Base-by-base conservation (phyloP, 2,888 invertebrate species). In the Aethes cnicana region DNA sequence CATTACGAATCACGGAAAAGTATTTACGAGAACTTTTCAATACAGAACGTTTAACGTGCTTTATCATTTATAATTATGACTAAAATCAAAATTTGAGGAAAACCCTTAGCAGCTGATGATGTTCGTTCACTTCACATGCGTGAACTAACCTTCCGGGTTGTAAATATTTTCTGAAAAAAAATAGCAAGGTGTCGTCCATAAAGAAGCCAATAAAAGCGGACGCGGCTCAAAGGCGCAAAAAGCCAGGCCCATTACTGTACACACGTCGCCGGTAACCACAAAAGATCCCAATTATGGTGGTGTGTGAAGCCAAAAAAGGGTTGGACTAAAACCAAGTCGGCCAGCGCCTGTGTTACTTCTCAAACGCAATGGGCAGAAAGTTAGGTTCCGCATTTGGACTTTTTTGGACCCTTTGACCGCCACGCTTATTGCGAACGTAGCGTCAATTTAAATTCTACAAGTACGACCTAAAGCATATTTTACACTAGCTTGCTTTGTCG, bases 251-350 rank as follows among this genome's bases (percentile, higher is more conserved):
- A 80, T 83, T 83, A 81, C 72, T 63, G 65, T 72, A 69, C 74
- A 77, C 79, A 77, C 78, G 81, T 74, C 65, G 73, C 61, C 73
- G 74, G 71, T 73, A 73, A 81, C 84, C 84, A 80, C 82, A 84
- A 81, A 82, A 81, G 81, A 80, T n/a, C 81, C 81, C 82, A 82
- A 83, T 85, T 82, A 84, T 81, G 72, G 69, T 71, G 69, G 70
- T 72, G 77, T 69, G 80, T 77, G 78, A 77, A 77, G 74, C 79
- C 77, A 77, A 78, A 80, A 83, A 83, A 75, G 76, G 80, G 76
- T 80, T 78, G 71, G 75, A 71, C 70, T 60, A 66, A 72, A 76
- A 74, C 75, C 76, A 73, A 79, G 69, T 72, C 64, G 68, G 68
- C 59, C 69, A 69, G 70, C 68, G 66, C 73, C 68, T 64, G 69